These are phyloP conservation scores for Brachionus rotundiformis DNA, from an alignment of 1,140 invertebrate species.

Conservation along the genomic window DNA sequence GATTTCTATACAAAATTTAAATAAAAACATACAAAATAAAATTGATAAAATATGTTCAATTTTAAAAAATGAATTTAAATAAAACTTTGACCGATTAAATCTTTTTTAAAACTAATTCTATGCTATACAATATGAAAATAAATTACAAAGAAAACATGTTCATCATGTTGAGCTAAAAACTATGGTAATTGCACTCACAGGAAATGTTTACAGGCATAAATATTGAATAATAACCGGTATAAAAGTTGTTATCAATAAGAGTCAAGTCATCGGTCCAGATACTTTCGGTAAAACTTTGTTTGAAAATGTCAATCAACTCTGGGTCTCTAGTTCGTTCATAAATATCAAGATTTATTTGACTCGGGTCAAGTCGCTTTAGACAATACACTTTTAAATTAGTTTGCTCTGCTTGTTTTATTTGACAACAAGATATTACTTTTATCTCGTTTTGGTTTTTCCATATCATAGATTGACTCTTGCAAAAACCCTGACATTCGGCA, in stretches of 20 bases:
- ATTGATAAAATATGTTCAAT: too few relatives aligned
- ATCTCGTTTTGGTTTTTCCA: constrained; percentile 40
- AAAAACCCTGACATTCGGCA: constrained; percentile 44
- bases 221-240: constrained; percentile 10
- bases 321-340: not conserved
- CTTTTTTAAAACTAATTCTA: not conserved
- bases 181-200: constrained; percentile 1
- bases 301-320: not conserved
- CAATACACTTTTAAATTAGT: not conserved
- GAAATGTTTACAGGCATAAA: not conserved
- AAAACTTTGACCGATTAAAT: too few relatives aligned
- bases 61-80: too few relatives aligned
- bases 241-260: not conserved
- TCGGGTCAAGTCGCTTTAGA: not conserved
- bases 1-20: too few relatives aligned
- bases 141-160: too few relatives aligned
- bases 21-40: too few relatives aligned
- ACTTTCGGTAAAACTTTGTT: constrained; percentile 30
- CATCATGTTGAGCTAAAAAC: too few relatives aligned
- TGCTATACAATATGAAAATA: not conserved
- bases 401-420: constrained; percentile 1
- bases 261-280: not conserved
- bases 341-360: not conserved
- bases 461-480: constrained; percentile 43
- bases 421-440: constrained; percentile 24